Evolutionary conservation across 2,797 vertebrate species (phyloP), one percentile per base, ranked within the genome.

Genomic region (Ceyx erithaca): DNA sequence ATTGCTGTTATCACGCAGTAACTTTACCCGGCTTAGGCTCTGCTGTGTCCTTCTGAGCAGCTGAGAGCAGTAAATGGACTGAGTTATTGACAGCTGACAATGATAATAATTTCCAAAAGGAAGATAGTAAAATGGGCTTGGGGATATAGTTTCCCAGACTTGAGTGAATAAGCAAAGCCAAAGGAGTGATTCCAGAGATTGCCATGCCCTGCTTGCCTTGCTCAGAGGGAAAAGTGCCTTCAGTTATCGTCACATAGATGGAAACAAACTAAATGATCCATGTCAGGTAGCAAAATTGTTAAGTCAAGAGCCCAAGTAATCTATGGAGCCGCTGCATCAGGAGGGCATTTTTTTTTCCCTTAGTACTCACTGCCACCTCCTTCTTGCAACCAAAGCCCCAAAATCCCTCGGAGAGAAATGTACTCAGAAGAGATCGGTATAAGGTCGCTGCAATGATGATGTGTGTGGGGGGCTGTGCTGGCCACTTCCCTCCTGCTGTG

Each of bases 1-100:
- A 90, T 28, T 80, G 87, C 82, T 92, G 82, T 89, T 96, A 93
- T 87, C 85, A 85, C 6, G 3, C 82, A 77, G 81, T 93, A 94
- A 91, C 91, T 45, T 85, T 91, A 94, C 51, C 81, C 3, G 0
- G 26, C 77, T 61, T 58, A 66, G 82, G 58, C 71, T 72, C 63
- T 87, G 80, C 67, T 12, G 4, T 31, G 71, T 85, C 62, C 54
- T 79, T 55, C 68, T 69, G 69, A 90, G 49, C 59, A 89, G 43
- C 73, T 85, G 83, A 87, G 64, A 94, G 80, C 16, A 48, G 48
- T 92, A 87, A 95, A 89, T 75, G 66, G 68, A 90, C 52, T 9
- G 48, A 78, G 59, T 83, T 94, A 94, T 61, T 94, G 89, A 68
- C 91, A 94, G 80, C 67, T 73, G 72, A 78, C 75, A 84, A 73